Evolutionary conservation across 2,797 vertebrate species (phyloP).

Genomic region (Novumbra hubbsi): DNA sequence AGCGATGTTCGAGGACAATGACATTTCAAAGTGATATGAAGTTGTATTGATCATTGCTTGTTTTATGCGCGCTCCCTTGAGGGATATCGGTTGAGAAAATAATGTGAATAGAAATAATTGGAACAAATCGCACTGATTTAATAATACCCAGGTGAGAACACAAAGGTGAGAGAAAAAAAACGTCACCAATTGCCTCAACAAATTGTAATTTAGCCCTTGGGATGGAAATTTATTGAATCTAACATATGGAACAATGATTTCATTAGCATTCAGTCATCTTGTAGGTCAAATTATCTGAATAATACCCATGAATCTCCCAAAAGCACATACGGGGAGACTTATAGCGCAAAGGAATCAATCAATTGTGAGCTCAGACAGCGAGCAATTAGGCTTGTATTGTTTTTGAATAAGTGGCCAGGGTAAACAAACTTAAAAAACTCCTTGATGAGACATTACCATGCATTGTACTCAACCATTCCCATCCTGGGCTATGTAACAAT

Average conservation of each 20-base stretch:
- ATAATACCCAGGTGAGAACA: not conserved
- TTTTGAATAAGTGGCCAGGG: not conserved
- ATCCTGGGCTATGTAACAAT: not conserved
- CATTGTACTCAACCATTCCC: not conserved
- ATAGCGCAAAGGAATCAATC: not conserved
- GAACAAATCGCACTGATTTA: not conserved
- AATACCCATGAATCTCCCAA: not conserved
- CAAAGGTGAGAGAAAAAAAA: not conserved
- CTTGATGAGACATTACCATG: not conserved
- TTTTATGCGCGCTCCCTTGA: not conserved
- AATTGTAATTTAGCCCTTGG: not conserved
- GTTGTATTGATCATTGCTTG: not conserved
- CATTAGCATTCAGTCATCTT: not conserved
- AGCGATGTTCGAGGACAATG: constrained; percentile 6
- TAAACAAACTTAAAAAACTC: not conserved
- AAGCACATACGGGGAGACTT: not conserved
- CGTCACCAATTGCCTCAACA: not conserved
- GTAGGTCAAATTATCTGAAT: not conserved
- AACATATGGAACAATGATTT: not conserved
- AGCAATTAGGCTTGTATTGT: not conserved
- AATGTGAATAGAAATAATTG: not conserved
- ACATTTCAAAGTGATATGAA: not conserved
- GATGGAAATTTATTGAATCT: not conserved
- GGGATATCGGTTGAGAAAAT: not conserved
- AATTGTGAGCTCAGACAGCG: not conserved